Evolutionary conservation across 2,888 invertebrate genomes (phyloP), one percentile per base, ranked within the genome.

Genomic region (Diadegma fenestrale): DNA sequence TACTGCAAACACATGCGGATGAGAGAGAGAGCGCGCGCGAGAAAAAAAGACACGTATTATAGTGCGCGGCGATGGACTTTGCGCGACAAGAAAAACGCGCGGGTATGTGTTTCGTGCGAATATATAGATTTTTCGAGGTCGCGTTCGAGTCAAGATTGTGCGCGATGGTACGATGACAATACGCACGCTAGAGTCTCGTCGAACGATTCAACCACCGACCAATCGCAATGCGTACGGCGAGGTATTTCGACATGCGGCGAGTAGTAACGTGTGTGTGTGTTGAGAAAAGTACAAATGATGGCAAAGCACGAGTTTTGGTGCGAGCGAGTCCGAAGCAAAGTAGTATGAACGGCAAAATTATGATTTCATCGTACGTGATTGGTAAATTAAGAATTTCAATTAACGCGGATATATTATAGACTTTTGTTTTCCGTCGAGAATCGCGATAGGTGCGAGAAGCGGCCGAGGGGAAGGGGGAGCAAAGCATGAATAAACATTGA

Each of bases 61-160:
- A n/a, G n/a, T n/a, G n/a, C 51, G 51, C 51, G 51, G 51, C 4
- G 64, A 8, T 76, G 84, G 80, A 86, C 81, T 72, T 79, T 84
- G 86, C 75, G 79, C 73, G 64, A 17, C 73, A 58, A 17, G 77
- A 72, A 54, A 68, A 72, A 2, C 3, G 3, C 33, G 33, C 80
- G 77, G 76, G 75, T 22, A 54, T 22, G 48, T 77, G 30, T 19
- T 17, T 69, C 48, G 68, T 33, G 30, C 30, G 64, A 73, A 63
- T 76, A 63, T 76, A 69, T 82, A 83, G 14, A 26, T 58, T 58
- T 58, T 71, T 71, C 80, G 51, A 26, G 8, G 54, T 48, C 80
- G 61, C 80, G 61, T 45, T 64, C 80, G 72, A 72, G 80, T 43
- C 76, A 43, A 76, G 69, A 75, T 76, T 63, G 19, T 48, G n/a